Evolutionary conservation across 2,888 invertebrate species (phyloP).

Genomic region (Diplolepis rosae): DNA sequence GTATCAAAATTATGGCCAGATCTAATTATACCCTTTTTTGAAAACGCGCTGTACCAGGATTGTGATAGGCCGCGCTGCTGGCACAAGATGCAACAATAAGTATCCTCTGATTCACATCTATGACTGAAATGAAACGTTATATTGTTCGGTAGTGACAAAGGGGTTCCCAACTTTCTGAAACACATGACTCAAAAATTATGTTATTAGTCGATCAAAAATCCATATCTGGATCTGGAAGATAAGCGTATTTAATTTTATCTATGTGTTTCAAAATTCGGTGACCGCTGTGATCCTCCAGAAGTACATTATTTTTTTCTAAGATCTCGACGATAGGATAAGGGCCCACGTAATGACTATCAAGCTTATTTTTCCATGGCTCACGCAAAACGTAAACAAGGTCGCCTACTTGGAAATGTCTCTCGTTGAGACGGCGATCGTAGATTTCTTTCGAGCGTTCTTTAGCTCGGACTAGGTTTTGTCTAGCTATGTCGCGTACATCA

Average conservation of each 20-base stretch:
- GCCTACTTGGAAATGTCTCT: neutral
- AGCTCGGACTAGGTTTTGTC: neutral
- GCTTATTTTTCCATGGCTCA: neutral
- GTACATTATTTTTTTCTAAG: neutral
- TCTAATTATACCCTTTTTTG: too few species aligned
- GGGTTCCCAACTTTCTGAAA: too few species aligned
- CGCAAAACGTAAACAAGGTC: neutral
- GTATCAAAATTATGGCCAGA: too few species aligned
- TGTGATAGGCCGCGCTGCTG: too few species aligned
- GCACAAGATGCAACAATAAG: too few species aligned
- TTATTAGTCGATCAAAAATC: too few species aligned
- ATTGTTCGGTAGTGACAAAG: too few species aligned
- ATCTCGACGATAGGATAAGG: neutral
- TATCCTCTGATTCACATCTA: too few species aligned
- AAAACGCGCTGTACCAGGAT: too few species aligned
- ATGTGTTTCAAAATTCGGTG: neutral
- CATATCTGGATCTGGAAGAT: neutral
- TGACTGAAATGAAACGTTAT: too few species aligned
- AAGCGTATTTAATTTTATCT: neutral
- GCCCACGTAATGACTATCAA: neutral
- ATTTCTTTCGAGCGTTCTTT: neutral
- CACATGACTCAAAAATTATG: too few species aligned
- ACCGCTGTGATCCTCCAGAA: neutral
- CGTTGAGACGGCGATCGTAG: neutral
- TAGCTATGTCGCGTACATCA: neutral